Conservation (phyloP, 2,888 invertebrate genomes). For the Matsumyia berberina region DNA sequence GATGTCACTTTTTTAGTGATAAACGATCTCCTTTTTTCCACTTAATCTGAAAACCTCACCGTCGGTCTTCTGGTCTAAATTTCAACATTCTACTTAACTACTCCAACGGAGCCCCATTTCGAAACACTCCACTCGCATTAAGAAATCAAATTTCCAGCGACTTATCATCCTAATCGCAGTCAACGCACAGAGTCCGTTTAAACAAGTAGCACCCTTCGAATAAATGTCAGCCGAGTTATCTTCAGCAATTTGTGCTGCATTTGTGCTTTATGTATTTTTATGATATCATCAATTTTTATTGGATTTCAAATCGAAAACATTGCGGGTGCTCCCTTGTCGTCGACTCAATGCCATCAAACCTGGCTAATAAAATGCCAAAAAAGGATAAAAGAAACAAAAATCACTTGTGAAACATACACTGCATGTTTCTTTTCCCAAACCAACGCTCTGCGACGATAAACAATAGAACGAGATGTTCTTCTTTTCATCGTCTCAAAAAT, state of each 20-base stretch:
- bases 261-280: constrained; percentile 3
- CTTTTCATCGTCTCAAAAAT: neutral
- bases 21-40: too few species aligned
- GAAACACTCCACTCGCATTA: too few species aligned
- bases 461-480: neutral
- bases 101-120: too few species aligned
- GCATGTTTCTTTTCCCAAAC: neutral
- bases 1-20: too few species aligned
- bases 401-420: neutral
- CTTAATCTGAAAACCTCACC: too few species aligned
- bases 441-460: neutral
- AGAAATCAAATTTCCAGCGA: too few species aligned
- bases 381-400: constrained; percentile 6
- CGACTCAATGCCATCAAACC: constrained; percentile 14
- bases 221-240: constrained; percentile 6
- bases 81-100: too few species aligned
- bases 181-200: too few species aligned
- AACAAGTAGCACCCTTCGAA: too few species aligned
- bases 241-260: constrained; percentile 8
- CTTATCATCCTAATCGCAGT: too few species aligned
- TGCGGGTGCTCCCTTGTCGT: neutral
- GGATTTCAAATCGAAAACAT: constrained; percentile 27
- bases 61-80: too few species aligned
- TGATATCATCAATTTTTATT: constrained; percentile 8
- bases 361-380: constrained; percentile 25